Conservation (phyloP, 1,140 invertebrate genomes). For the Drosophila pallidifrons region DNA sequence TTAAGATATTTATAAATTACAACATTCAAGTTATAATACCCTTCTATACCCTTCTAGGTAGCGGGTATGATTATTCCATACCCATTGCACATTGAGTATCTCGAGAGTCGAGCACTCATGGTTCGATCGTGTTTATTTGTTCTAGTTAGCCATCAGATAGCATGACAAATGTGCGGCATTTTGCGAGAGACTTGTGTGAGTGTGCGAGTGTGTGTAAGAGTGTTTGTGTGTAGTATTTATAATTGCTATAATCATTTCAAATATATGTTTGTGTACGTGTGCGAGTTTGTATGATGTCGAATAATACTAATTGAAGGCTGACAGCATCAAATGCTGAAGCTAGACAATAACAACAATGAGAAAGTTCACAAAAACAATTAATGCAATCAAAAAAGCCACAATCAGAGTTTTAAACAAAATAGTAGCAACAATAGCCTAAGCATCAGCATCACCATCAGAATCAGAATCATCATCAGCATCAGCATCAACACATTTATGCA, state of each 20-base stretch:
- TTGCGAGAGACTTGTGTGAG: no score
- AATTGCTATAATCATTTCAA: constrained; percentile 33
- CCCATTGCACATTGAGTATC: not conserved
- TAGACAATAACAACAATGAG: constrained; percentile 25
- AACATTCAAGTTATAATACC: no score
- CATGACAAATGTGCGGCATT: no score
- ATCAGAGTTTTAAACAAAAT: constrained; percentile 51
- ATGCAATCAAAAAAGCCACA: constrained; percentile 58
- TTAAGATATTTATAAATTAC: no score
- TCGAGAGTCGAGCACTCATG: not conserved
- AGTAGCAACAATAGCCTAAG: constrained; percentile 14
- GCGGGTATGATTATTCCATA: no score
- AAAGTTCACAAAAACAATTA: constrained; percentile 50
- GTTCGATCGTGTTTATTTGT: not conserved
- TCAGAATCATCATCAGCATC: no score
- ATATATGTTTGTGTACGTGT: constrained; percentile 1
- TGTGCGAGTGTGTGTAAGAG: no score
- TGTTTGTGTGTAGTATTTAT: constrained; percentile 1
- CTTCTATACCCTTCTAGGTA: no score
- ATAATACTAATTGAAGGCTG: constrained; percentile 28
- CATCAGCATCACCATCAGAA: no score
- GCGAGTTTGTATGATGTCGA: constrained; percentile 1
- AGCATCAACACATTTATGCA: no score
- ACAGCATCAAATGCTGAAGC: not conserved
- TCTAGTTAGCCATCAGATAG: not conserved